phyloP scores from a whole-genome alignment of 2,888 invertebrate genomes.

The Tiliacea citrago region DNA sequence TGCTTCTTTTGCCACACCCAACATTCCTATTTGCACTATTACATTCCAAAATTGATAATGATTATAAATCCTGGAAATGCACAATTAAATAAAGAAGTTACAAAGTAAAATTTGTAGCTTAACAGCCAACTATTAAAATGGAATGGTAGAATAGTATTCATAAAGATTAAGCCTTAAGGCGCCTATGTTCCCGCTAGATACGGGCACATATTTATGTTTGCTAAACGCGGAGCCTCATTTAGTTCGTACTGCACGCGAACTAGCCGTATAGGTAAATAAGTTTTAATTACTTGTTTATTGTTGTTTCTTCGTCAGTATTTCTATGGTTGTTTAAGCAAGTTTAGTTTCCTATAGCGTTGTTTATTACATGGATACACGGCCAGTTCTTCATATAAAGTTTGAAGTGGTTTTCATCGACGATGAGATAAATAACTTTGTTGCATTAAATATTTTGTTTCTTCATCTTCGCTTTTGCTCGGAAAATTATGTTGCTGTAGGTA shows the following conservation, averaged over 20 bases:
- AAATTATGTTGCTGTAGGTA: background rate
- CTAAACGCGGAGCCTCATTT: slow-evolving; percentile 75
- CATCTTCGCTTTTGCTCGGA: background rate
- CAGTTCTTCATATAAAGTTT: slow-evolving; percentile 15
- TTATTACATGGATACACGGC: slow-evolving; percentile 45
- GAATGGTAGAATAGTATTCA: slow-evolving; percentile 60
- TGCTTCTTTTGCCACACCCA: too few relatives aligned
- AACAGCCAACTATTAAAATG: slow-evolving; percentile 57
- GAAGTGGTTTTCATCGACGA: slow-evolving; percentile 27
- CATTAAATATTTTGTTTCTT: slow-evolving; percentile 18
- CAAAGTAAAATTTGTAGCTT: slow-evolving; percentile 32
- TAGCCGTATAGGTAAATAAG: slow-evolving; percentile 79
- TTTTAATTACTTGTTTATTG: slow-evolving; percentile 81
- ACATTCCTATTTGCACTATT: too few relatives aligned
- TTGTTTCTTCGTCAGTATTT: slow-evolving; percentile 72
- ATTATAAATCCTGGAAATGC: slow-evolving; percentile 6
- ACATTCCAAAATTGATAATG: background rate
- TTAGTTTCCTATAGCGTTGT: slow-evolving; percentile 54
- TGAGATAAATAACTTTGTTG: slow-evolving; percentile 29
- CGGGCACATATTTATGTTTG: slow-evolving; percentile 75
- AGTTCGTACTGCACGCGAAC: slow-evolving; percentile 79
- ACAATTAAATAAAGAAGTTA: slow-evolving; percentile 42
- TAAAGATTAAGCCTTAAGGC: slow-evolving; percentile 69
- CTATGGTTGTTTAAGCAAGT: slow-evolving; percentile 64
- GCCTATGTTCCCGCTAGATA: slow-evolving; percentile 67